Percentiles rank a stretch among this genome's conserved stretches.
Conservation (phyloP, 2,113 vertebrate genomes). For the Chloropsis cyanopogon region DNA sequence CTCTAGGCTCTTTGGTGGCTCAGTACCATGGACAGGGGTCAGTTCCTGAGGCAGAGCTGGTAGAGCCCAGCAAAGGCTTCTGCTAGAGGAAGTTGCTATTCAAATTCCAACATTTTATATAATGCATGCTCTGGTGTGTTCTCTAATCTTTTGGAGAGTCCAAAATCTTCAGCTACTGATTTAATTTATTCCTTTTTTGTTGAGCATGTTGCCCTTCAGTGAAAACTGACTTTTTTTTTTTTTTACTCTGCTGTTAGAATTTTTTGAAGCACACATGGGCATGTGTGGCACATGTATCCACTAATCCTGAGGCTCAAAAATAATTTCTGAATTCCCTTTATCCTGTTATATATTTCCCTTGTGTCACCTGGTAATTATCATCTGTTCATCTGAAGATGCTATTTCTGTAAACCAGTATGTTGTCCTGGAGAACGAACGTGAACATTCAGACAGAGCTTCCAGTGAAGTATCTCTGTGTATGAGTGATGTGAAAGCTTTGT, state of each 20-base stretch:
- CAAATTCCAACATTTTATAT: fast-evolving
- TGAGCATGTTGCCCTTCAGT: not conserved
- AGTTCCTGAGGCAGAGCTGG: fast-evolving
- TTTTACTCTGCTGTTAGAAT: not conserved
- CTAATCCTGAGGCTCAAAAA: not conserved
- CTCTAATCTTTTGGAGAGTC: not conserved
- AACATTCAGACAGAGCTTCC: not conserved
- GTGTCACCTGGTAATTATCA: not conserved
- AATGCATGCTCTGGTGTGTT: not conserved
- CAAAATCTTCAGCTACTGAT: not conserved
- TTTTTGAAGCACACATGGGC: not conserved
- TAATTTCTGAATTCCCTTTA: not conserved
- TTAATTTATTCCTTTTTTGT: not conserved
- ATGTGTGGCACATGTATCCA: fast-evolving
- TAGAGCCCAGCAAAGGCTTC: no score
- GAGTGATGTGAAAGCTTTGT: not conserved
- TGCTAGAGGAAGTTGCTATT: not conserved
- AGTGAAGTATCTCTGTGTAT: not conserved
- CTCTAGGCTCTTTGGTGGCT: fast-evolving
- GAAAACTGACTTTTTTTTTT: not conserved
- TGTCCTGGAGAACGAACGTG: not conserved
- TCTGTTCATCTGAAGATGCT: not conserved
- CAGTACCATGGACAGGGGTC: not conserved
- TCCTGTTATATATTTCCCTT: not conserved
- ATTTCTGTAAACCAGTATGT: not conserved